phyloP scores from a whole-genome alignment of 2,888 invertebrate genomes.

The Prosapia bicincta region DNA sequence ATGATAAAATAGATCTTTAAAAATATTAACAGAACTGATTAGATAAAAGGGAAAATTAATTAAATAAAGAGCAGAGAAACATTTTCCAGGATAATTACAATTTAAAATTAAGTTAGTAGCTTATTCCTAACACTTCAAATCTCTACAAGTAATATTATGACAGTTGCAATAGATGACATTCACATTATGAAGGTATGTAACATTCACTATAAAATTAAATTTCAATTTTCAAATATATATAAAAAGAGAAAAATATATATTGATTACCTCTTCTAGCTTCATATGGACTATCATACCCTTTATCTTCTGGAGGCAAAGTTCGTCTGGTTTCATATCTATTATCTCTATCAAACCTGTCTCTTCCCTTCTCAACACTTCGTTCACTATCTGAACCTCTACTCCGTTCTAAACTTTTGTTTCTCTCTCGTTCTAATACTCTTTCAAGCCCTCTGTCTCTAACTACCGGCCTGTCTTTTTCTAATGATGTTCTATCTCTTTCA shows the following conservation, averaged over 20 bases:
- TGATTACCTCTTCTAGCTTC: constrained; percentile 28
- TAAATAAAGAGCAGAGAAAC: too few species aligned
- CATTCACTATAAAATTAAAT: too few species aligned
- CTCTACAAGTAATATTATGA: too few species aligned
- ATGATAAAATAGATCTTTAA: too few species aligned
- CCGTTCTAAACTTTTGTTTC: constrained; percentile 29
- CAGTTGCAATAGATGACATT: too few species aligned
- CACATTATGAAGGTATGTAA: too few species aligned
- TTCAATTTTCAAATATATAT: neutral
- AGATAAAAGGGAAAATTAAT: too few species aligned
- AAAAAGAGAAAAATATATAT: neutral
- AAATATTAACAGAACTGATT: too few species aligned
- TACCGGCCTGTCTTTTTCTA: constrained; percentile 33
- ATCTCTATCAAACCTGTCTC: constrained; percentile 26
- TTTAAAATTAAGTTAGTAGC: too few species aligned
- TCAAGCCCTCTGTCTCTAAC: constrained; percentile 39
- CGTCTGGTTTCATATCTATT: constrained; percentile 22
- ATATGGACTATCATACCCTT: constrained; percentile 30
- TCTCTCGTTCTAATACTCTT: constrained; percentile 44
- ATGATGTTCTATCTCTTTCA: constrained; percentile 28
- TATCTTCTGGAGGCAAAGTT: constrained; percentile 25
- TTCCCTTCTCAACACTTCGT: constrained; percentile 20
- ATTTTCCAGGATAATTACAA: too few species aligned
- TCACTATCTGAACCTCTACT: constrained; percentile 18
- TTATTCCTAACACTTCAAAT: too few species aligned